Conservation (phyloP, 2,113 vertebrate genomes). For the Petromus typicus region DNA sequence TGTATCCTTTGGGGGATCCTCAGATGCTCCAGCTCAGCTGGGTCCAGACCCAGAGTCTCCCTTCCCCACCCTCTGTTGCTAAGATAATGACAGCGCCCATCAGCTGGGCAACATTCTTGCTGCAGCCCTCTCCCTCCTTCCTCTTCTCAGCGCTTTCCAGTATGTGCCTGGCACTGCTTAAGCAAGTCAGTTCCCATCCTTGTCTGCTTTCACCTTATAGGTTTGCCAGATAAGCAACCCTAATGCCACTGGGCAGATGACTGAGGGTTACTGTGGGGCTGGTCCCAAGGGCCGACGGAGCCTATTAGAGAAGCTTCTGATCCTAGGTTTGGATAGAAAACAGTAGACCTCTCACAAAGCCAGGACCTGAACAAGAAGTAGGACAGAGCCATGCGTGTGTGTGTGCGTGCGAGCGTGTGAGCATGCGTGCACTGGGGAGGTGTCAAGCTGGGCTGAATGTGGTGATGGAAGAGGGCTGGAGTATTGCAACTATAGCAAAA, state of each 20-base stretch:
- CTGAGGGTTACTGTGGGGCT: not conserved
- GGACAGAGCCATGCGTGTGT: not conserved
- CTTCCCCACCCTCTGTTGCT: not conserved
- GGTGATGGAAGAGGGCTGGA: not conserved
- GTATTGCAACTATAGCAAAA: not conserved
- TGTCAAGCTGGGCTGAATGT: too few relatives aligned
- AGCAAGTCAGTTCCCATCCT: not conserved
- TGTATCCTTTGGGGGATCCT: not conserved
- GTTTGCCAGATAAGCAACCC: not conserved
- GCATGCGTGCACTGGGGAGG: not conserved
- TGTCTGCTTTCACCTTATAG: not conserved
- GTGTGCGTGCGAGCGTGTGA: not conserved
- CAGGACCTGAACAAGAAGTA: not conserved
- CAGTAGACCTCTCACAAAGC: not conserved
- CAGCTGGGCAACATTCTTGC: not conserved
- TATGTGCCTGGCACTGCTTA: not conserved
- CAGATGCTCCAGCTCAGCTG: not conserved
- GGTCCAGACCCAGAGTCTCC: not conserved
- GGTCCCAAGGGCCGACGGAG: not conserved
- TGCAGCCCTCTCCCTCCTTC: not conserved
- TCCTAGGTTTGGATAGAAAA: not conserved
- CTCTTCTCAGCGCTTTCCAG: not conserved
- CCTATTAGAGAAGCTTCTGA: not conserved
- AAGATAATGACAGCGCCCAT: slow-evolving; percentile 37
- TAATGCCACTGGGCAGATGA: not conserved